Percentiles rank a stretch among this genome's conserved stretches.
These are phyloP conservation scores for Colistium nudipinnis DNA, from an alignment of 2,113 vertebrate genomes.

Conservation along the genomic window DNA sequence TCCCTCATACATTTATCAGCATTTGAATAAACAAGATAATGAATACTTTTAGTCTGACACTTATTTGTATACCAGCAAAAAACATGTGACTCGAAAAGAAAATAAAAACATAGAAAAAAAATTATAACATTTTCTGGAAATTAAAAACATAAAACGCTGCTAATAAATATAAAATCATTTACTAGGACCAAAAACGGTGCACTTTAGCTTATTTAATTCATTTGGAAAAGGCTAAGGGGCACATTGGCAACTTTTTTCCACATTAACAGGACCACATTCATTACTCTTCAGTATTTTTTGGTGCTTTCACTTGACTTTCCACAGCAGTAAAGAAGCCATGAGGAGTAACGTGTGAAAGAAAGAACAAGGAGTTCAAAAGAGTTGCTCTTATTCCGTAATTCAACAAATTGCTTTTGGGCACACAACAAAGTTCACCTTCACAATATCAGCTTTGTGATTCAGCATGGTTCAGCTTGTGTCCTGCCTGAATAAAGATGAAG, in stretches of 20 bases:
- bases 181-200: neutral
- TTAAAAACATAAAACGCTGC: too few relatives aligned
- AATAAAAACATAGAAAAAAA: too few relatives aligned
- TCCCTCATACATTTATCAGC: too few relatives aligned
- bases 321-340: slow-evolving; percentile 11
- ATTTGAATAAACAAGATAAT: too few relatives aligned
- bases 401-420: too few relatives aligned
- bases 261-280: slow-evolving; percentile 25
- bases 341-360: neutral
- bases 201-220: slow-evolving; percentile 2
- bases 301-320: slow-evolving; percentile 9
- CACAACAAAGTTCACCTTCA: too few relatives aligned
- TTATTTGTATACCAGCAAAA: too few relatives aligned
- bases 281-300: slow-evolving; percentile 13
- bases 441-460: neutral
- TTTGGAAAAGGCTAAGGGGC: slow-evolving; percentile 5
- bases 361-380: neutral
- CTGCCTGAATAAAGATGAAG: neutral
- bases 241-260: slow-evolving; percentile 4
- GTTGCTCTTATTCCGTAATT: too few relatives aligned
- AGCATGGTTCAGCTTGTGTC: neutral
- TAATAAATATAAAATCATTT: too few relatives aligned
- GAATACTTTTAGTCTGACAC: too few relatives aligned
- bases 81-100: too few relatives aligned
- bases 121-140: too few relatives aligned